A percentile compares a stretch with the other conserved stretches of the same genome.
Evolutionary conservation across 1,140 invertebrate genomes (phyloP).

Genomic region (Trichonephila clavipes): DNA sequence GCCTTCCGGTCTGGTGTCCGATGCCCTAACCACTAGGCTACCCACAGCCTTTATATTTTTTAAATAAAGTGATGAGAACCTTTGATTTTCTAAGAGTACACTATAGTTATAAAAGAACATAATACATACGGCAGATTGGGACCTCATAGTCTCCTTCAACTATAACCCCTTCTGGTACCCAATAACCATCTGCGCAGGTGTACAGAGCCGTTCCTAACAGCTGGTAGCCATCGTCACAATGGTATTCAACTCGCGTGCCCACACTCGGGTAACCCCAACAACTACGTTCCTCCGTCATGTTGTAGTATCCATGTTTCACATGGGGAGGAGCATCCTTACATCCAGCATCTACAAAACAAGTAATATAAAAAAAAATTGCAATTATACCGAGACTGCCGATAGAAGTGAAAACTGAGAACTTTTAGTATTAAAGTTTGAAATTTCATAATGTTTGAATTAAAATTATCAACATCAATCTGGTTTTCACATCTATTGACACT

Average conservation of each 20-base stretch:
- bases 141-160: conserved; percentile 44
- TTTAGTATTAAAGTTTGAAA: too few relatives aligned
- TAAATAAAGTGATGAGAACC: too few relatives aligned
- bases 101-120: not conserved
- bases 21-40: too few relatives aligned
- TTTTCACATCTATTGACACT: too few relatives aligned
- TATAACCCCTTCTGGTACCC: conserved; percentile 45
- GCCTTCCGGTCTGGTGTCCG: too few relatives aligned
- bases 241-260: conserved; percentile 73
- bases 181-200: conserved; percentile 76
- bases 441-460: too few relatives aligned
- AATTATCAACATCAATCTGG: too few relatives aligned
- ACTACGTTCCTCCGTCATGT: conserved; percentile 74
- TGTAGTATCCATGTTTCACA: conserved; percentile 77
- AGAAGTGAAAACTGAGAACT: too few relatives aligned
- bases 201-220: conserved; percentile 73
- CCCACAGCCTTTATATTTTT: too few relatives aligned
- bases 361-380: too few relatives aligned
- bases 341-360: conserved; percentile 74
- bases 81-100: too few relatives aligned
- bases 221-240: conserved; percentile 70
- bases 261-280: conserved; percentile 78
- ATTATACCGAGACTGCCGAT: too few relatives aligned
- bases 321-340: conserved; percentile 65
- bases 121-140: conserved; percentile 33